Evolutionary conservation across 2,888 invertebrate species (phyloP), one percentile per base, ranked within the genome.

Genomic region (Euspilapteryx auroguttella): DNA sequence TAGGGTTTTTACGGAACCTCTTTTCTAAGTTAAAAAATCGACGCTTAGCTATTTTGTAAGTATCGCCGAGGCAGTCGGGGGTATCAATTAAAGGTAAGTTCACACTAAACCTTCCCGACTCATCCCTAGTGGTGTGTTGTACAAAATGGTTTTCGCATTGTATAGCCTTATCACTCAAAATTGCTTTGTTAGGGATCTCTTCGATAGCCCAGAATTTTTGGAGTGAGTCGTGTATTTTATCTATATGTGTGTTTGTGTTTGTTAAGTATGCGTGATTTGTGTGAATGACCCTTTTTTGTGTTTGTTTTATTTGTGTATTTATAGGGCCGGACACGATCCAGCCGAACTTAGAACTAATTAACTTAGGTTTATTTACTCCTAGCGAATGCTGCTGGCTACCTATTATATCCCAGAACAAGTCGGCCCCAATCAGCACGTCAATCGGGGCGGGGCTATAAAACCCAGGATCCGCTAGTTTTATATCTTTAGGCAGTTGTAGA

Each of bases 201-300:
- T 44, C 44, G 4, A 44, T 4, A 2, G 39, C 35, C 40, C 41
- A 39, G 29, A 42, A 40, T 28, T 37, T 40, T 1, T 12, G 11
- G 3, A 42, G 4, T 10, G 28, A n/a, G n/a, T n/a, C n/a, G n/a
- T n/a, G n/a, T n/a, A n/a, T 22, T 3, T 30, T 32, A 20, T 41
- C 30, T 23, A 39, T 28, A 17, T 17, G 17, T 6, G 8, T 17
- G 5, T 17, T 8, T 17, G 17, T 6, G 5, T 8, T 17, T 17
- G 17, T 17, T 6, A 17, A 6, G 5, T 5, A 6, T 8, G 17
- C 17, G 8, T 17, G 17, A 17, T 17, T 17, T 6, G 17, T 17
- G 17, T 17, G 8, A 17, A 17, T 17, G 8, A 8, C 8, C 5
- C 8, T 8, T 8, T 17, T 17, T 6, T 5, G 8, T 6, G 5